phyloP scores from a whole-genome alignment of 2,113 vertebrate genomes.

The Pteruthius melanotis region DNA sequence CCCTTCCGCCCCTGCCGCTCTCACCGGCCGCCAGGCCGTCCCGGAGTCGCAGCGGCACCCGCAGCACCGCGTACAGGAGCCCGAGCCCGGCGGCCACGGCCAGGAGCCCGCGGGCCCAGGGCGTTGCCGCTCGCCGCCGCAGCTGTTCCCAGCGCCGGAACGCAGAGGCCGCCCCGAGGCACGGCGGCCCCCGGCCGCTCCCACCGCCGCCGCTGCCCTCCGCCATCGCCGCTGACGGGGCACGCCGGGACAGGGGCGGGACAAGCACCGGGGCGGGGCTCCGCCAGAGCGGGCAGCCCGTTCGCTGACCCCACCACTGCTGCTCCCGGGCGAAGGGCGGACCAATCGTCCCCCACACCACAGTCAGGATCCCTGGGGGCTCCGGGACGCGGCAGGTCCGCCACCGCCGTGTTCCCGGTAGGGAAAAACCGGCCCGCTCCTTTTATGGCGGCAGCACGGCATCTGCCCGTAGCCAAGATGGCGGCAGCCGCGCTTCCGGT shows the following conservation, averaged over 20 bases:
- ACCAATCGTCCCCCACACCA: not conserved
- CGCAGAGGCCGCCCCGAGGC: slow-evolving; percentile 60
- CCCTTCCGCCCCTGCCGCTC: not conserved
- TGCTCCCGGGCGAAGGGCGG: too few species aligned
- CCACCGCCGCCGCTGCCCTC: not conserved
- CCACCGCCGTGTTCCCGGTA: fast-evolving
- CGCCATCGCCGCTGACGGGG: not conserved
- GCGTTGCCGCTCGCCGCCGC: slow-evolving; percentile 61
- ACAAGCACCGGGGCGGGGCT: not conserved
- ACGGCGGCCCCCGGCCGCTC: slow-evolving; percentile 68
- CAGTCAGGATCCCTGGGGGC: not conserved
- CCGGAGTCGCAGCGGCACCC: slow-evolving; percentile 89
- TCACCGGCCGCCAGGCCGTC: slow-evolving; percentile 89
- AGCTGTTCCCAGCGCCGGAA: slow-evolving; percentile 71
- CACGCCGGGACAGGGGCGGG: not conserved
- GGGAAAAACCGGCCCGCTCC: not conserved
- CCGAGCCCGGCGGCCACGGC: slow-evolving; percentile 76
- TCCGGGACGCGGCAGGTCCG: not conserved
- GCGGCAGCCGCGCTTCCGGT: not conserved
- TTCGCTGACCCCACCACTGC: not conserved
- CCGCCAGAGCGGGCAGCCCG: fast-evolving
- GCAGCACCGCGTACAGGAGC: slow-evolving; percentile 84
- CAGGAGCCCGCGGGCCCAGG: slow-evolving; percentile 82
- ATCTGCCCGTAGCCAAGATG: not conserved
- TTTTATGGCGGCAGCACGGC: not conserved